Base-by-base conservation (phyloP, 2,113 vertebrate genomes). In the Epinephelus lanceolatus region DNA sequence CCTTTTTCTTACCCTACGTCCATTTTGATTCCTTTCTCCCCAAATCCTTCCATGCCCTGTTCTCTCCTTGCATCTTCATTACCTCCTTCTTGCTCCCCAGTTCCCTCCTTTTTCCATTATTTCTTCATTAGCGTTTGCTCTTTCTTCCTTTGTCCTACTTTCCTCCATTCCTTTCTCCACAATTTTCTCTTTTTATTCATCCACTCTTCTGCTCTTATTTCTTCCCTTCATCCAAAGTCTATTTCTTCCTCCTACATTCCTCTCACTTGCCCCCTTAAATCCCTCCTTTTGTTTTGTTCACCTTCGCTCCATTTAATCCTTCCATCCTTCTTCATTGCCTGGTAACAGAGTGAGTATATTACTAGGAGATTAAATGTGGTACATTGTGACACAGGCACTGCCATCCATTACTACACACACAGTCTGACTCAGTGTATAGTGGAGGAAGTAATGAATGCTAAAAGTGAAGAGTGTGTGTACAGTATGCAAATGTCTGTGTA, bases 401-500 rank as follows among this genome's bases (percentile, higher is more conserved):
- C 18, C 76, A 77, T 70, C 27, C 72, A 75, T 70, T 67, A 83
- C 69, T 14, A 57, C 59, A 47, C 9, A n/a, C 5, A 61, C 0
- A 55, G 49, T 49, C 40, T 47, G 66, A 53, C 51, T 62, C 10
- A 67, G 60, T 84, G 87, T 40, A 19, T 45, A 33, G 37, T 27
- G 25, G 59, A 63, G 10, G 80, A n/a, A 70, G 25, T 60, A 66
- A 62, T 76, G 83, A 45, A 45, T 45, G 42, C 42, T 45, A 45
- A 37, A 27, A 72, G 61, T 30, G 40, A 70, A 55, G 79, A 55
- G 79, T 27, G 81, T 27, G 69, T 78, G 52, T 57, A 33, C 55
- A 27, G 73, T 75, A 65, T 81, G 86, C 27, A 76, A 75, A 86
- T 83, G 55, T 74, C 8, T 62, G 62, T 74, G 70, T 42, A 18